Evolutionary conservation across 92 coral and sea anemone species (phyloP).

Genomic region (Siderastrea radians): DNA sequence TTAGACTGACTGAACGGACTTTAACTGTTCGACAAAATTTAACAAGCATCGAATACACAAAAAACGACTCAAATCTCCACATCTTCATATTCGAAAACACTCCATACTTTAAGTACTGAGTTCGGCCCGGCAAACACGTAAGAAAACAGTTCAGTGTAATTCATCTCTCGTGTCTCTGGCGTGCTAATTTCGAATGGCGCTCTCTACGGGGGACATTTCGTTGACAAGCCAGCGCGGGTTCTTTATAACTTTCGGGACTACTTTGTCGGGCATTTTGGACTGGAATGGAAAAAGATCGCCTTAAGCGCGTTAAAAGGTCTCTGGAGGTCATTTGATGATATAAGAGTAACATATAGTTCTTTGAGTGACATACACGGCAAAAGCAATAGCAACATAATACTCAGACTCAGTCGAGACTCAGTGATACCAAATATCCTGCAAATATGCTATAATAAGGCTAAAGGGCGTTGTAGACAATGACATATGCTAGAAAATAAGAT

Average conservation of each 20-base stretch:
- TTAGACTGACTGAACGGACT: too few relatives aligned
- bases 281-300: background rate
- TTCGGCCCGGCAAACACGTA: background rate
- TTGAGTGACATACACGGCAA: background rate
- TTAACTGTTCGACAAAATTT: too few relatives aligned
- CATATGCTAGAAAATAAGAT: background rate
- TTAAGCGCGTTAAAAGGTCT: slow-evolving; percentile 22
- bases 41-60: too few relatives aligned
- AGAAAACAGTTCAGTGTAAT: background rate
- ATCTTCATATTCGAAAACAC: too few relatives aligned
- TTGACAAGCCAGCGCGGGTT: background rate
- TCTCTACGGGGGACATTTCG: background rate
- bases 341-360: background rate
- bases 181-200: background rate
- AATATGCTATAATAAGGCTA: background rate
- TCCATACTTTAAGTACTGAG: too few relatives aligned
- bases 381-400: background rate
- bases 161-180: background rate
- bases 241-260: too few relatives aligned
- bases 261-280: background rate
- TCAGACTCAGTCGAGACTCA: background rate
- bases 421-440: background rate
- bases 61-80: too few relatives aligned
- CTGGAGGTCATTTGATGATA: slow-evolving; percentile 6
- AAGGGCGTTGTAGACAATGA: background rate